Base-by-base conservation (phyloP, 2,797 vertebrate genomes). In the Syngnathus rostellatus region DNA sequence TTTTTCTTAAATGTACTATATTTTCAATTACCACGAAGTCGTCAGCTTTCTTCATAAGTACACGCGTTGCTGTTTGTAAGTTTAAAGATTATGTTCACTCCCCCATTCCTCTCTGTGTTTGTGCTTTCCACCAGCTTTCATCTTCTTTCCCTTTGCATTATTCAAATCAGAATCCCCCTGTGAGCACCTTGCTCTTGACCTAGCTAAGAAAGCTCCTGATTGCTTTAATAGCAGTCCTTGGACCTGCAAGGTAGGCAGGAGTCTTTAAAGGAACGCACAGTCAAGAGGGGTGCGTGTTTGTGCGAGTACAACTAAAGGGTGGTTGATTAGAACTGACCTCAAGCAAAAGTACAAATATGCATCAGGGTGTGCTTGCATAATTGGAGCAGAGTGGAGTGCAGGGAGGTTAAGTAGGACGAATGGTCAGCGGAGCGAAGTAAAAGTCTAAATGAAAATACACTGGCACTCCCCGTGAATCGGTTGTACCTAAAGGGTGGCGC, bases 201-300 rank as follows among this genome's bases (percentile, higher is more conserved):
- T 77, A 77, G 82, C 83, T 66, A 71, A 80, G 80, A 85, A 89
- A 77, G 82, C 82, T 87, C 75, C 86, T 90, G 90, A 92, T 92
- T 90, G 87, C 87, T 90, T 90, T 91, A 91, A 90, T 90, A 86
- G 87, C 83, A 86, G 86, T 88, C 82, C 81, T 81, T 83, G 74
- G 84, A 88, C 77, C 61, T 81, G 71, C 79, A 83, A 87, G 87
- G 84, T 85, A 78, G 84, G 21, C 21, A 43, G 60, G 81, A 73
- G 80, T 85, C 78, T 85, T 89, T 79, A 86, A 45, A 83, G 81
- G 73, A 79, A 78, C 79, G 84, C 76, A 72, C n/a, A 62, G 72
- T 77, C 77, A 68, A 81, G 78, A 83, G 78, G 57, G 54, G 57
- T 80, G 63, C 61, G 54, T 67, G 40, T 23, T 50, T 45, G 50